Percentiles rank a stretch among this genome's conserved stretches.
Evolutionary conservation across 2,888 invertebrate species (phyloP).

Genomic region (Dryocosmus kuriphilus): DNA sequence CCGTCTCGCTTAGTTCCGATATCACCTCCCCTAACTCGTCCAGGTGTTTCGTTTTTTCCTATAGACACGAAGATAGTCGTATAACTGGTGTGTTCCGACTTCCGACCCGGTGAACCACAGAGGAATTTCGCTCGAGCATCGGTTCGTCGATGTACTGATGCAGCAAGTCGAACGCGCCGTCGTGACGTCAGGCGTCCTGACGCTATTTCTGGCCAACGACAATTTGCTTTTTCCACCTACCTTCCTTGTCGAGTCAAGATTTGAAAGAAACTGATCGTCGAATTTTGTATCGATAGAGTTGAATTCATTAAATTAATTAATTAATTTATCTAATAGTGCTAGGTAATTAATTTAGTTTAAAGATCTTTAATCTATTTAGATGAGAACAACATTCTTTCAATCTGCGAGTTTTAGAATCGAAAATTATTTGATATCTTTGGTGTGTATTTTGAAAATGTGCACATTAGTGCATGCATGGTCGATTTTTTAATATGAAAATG

Average conservation of each 20-base stretch:
- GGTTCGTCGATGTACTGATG: conserved; percentile 44
- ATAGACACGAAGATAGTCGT: conserved; percentile 10
- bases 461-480: neutral
- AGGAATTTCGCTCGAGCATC: conserved; percentile 49
- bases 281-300: neutral
- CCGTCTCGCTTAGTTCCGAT: conserved; percentile 12
- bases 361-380: neutral
- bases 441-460: too few relatives aligned
- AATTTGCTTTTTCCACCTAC: conserved; percentile 19
- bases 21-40: neutral
- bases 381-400: neutral
- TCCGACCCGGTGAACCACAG: conserved; percentile 34
- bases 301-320: neutral
- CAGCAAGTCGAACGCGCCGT: conserved; percentile 48
- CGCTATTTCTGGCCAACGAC: conserved; percentile 62
- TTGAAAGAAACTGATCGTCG: neutral
- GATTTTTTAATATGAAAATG: neutral
- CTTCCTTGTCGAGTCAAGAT: conserved; percentile 9
- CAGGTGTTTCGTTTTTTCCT: conserved; percentile 19
- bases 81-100: conserved; percentile 12
- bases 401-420: neutral
- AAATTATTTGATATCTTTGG: too few relatives aligned
- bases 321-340: too few relatives aligned
- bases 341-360: neutral
- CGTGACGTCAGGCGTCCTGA: conserved; percentile 63